A percentile compares a stretch with the other conserved stretches of the same genome.
These are phyloP conservation scores for Phrixothrix hirtus DNA, from an alignment of 2,888 invertebrate genomes.

Conservation along the genomic window DNA sequence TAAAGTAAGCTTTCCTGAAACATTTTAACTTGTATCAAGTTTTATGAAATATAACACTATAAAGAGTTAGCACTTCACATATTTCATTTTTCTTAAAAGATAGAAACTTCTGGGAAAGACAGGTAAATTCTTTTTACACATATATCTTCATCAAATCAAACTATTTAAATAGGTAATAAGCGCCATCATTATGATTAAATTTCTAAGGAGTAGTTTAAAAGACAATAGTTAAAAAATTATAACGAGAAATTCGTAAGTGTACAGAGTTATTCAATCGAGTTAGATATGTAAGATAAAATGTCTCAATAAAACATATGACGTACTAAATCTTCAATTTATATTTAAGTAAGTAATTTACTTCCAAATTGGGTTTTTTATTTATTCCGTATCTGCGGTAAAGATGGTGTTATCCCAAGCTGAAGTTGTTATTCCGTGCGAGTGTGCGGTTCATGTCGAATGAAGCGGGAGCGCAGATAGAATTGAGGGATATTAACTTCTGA, in stretches of 20 bases:
- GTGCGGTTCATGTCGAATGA: slow-evolving; percentile 32
- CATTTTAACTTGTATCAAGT: slow-evolving; percentile 2
- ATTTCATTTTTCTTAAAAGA: slow-evolving; percentile 3
- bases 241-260: no score
- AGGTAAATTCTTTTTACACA: no score
- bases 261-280: neutral
- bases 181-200: no score
- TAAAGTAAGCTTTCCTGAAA: slow-evolving; percentile 12
- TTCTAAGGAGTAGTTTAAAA: no score
- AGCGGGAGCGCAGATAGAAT: slow-evolving; percentile 31
- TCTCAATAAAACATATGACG: slow-evolving; percentile 31
- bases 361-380: slow-evolving; percentile 48
- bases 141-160: no score
- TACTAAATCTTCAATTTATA: slow-evolving; percentile 46
- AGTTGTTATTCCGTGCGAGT: slow-evolving; percentile 32
- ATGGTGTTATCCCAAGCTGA: slow-evolving; percentile 32
- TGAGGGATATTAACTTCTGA: slow-evolving; percentile 40
- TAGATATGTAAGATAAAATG: slow-evolving; percentile 11
- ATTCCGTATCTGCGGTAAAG: slow-evolving; percentile 41
- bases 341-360: slow-evolving; percentile 49
- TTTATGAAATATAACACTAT: neutral
- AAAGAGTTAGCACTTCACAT: slow-evolving; percentile 1
- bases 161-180: no score
- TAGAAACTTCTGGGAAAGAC: no score
- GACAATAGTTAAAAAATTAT: no score